Conservation (phyloP, 2,888 invertebrate species). For the Tromatobia lineatoria region DNA sequence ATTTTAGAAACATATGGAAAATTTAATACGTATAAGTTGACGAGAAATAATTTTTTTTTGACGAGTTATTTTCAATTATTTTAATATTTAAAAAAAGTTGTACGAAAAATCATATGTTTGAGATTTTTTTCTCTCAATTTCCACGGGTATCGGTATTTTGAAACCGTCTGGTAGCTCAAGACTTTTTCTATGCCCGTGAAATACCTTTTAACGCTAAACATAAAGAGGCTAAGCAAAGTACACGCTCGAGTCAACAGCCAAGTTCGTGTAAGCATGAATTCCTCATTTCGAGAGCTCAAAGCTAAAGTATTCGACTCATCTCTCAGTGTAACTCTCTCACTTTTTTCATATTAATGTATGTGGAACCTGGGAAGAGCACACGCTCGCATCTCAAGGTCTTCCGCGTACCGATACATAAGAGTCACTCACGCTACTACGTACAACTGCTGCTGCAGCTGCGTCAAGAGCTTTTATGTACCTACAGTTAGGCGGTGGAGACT, state of each 20-base stretch:
- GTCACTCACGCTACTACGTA: slow-evolving; percentile 13
- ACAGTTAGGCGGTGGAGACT: slow-evolving; percentile 24
- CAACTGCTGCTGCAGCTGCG: slow-evolving; percentile 9
- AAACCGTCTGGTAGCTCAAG: background rate
- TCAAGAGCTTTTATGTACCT: slow-evolving; percentile 28
- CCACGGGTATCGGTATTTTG: background rate
- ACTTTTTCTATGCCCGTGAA: slow-evolving; percentile 4
- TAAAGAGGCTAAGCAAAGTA: slow-evolving; percentile 1
- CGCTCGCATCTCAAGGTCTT: slow-evolving; percentile 58
- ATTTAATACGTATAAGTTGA: too few relatives aligned
- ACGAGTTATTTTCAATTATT: too few relatives aligned
- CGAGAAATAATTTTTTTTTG: too few relatives aligned
- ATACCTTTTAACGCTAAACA: slow-evolving; percentile 7
- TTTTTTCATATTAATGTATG: slow-evolving; percentile 3
- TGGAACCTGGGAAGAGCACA: slow-evolving; percentile 22
- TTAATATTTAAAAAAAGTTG: too few relatives aligned
- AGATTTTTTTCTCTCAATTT: background rate
- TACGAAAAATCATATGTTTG: too few relatives aligned
- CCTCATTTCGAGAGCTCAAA: slow-evolving; percentile 54
- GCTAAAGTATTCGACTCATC: slow-evolving; percentile 52
- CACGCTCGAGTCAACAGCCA: background rate
- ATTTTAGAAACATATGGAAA: too few relatives aligned
- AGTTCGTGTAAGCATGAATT: slow-evolving; percentile 29
- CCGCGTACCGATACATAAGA: slow-evolving; percentile 34
- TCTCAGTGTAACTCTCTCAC: background rate